phyloP scores from a whole-genome alignment of 2,888 invertebrate species.

The Eurytoma californica region DNA sequence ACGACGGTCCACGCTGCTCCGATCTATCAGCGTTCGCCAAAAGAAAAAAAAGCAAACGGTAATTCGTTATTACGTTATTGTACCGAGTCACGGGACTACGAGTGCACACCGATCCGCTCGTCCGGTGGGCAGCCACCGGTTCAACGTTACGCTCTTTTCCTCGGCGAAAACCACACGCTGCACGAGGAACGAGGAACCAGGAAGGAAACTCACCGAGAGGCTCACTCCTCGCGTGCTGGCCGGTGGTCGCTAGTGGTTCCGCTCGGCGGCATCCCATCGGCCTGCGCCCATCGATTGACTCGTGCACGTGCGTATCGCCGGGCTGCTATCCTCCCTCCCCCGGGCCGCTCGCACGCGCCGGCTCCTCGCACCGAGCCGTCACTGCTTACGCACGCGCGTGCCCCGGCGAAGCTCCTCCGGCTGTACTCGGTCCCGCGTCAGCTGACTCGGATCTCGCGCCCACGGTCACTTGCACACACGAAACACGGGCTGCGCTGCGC shows the following conservation, averaged over 20 bases:
- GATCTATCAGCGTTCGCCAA: no score
- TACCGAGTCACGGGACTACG: no score
- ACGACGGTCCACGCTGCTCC: no score
- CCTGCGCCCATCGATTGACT: slow-evolving; percentile 30
- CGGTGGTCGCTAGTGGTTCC: neutral
- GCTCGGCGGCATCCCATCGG: no score
- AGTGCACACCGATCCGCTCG: no score
- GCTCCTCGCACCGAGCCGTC: neutral
- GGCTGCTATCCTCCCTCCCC: neutral
- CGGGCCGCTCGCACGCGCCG: neutral
- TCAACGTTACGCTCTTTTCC: neutral
- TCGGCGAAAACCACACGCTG: neutral
- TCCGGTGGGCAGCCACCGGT: no score
- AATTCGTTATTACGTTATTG: no score
- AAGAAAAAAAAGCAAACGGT: no score
- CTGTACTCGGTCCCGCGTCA: slow-evolving; percentile 58
- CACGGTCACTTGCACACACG: neutral
- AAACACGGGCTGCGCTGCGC: neutral
- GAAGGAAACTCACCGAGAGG: neutral
- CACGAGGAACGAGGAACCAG: neutral
- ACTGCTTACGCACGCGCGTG: no score
- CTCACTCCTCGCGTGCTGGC: neutral
- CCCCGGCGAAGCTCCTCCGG: neutral
- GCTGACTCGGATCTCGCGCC: neutral
- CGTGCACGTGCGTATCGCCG: slow-evolving; percentile 41